Base-by-base conservation (phyloP, 2,888 invertebrate species). In the Chrysomela aeneicollis region DNA sequence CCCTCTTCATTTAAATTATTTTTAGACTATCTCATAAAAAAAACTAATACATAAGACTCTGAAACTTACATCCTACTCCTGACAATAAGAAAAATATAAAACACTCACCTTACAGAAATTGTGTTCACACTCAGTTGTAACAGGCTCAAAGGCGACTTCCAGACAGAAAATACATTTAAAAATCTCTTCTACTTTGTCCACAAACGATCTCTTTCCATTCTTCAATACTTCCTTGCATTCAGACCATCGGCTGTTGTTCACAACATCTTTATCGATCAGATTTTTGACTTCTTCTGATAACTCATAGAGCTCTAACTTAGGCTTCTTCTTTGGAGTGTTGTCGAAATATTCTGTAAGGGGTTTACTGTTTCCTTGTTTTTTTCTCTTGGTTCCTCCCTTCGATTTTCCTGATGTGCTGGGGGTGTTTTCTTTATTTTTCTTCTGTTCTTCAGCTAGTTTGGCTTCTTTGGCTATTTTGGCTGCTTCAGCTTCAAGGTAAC, bases 101-200 rank as follows among this genome's bases (percentile, higher is more conserved):
- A 57, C 26, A 79, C 84, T 82, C 78, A 89, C 90, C 84, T 87
- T 84, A 76, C 94, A 94, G 68, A 92, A 88, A 76, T 91, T 93
- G 77, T 94, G 94, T 49, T 83, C 80, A 74, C 94, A 94, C 0
- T 86, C 83, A 0, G 91, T 90, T 0, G 93, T 93, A 17, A 92
- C 85, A 0, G 94, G 93, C 63, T 85, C 84, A 63, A 83, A 87
- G 0, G 89, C 88, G 2, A 94, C 80, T 58, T 92, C 92, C 77
- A 91, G 90, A 77, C 94, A 94, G 73, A 92, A 92, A 54, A 91
- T 89, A 76, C 94, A 94, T n/a, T 86, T 85, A 78, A 93, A 93
- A 59, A 85, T 75, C 74, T 89, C 87, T 64, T 87, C 85, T 1
- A 92, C 86, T 68, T 86, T 86, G 17, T 86, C 85, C 12, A 91